Conservation (phyloP, 2,797 vertebrate genomes). For the Alca torda region DNA sequence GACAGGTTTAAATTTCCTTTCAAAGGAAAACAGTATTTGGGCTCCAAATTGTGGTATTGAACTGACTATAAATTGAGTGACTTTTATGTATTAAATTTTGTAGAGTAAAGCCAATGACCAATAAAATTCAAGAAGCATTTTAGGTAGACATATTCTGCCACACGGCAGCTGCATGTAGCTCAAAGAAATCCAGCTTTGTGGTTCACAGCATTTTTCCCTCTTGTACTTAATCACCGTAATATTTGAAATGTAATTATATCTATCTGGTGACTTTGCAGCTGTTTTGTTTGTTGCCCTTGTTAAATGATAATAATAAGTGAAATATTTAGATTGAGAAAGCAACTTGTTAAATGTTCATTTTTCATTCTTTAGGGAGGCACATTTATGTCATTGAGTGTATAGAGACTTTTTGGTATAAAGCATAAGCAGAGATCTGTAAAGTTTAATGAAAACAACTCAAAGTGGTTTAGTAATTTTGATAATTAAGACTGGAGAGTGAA, state of each 20-base stretch:
- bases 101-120: not conserved
- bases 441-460: not conserved
- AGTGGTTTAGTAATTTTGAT: not conserved
- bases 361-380: not conserved
- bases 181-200: not conserved
- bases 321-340: not conserved
- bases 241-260: slow-evolving; percentile 12
- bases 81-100: not conserved
- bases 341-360: not conserved
- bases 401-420: not conserved
- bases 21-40: not conserved
- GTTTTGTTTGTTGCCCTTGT: not conserved
- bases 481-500: not conserved
- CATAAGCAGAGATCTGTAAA: not conserved
- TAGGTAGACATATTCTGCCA: not conserved
- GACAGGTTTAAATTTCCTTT: not conserved
- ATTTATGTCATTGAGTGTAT: not conserved
- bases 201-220: not conserved
- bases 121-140: not conserved
- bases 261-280: slow-evolving; percentile 3
- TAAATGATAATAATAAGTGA: not conserved
- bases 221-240: not conserved
- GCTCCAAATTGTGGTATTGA: not conserved
- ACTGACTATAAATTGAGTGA: not conserved
- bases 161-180: not conserved